phyloP scores from a whole-genome alignment of 2,797 vertebrate genomes.

The Semotilus atromaculatus region DNA sequence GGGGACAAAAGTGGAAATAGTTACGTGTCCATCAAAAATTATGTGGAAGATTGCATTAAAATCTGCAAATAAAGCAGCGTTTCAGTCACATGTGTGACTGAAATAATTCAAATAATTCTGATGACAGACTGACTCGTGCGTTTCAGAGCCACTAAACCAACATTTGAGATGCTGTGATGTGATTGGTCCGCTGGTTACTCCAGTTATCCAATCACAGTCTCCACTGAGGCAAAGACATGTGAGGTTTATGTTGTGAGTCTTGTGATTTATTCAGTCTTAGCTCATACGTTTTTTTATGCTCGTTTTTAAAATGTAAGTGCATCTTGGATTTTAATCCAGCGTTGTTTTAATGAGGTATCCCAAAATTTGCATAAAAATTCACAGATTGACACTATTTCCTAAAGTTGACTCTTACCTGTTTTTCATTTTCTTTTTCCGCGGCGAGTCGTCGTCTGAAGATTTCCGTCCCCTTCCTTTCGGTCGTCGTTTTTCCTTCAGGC shows the following conservation, averaged over 20 bases:
- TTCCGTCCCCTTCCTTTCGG: conserved; percentile 88
- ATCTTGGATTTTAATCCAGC: background rate
- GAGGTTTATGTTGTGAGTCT: background rate
- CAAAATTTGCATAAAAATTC: too few species aligned
- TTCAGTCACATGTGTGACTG: background rate
- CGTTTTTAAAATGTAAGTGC: too few species aligned
- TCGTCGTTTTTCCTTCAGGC: conserved; percentile 88
- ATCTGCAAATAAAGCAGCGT: background rate
- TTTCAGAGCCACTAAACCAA: background rate
- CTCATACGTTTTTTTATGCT: background rate
- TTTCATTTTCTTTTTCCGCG: conserved; percentile 93
- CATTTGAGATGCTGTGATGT: background rate
- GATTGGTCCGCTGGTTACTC: background rate
- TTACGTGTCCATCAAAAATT: background rate
- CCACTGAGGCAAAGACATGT: background rate
- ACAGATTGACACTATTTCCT: background rate
- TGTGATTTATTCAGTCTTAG: background rate
- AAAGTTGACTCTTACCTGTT: conserved; percentile 78
- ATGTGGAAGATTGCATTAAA: background rate
- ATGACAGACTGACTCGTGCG: background rate
- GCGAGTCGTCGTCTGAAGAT: conserved; percentile 92
- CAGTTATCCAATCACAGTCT: background rate
- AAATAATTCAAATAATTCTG: background rate
- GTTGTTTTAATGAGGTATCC: background rate
- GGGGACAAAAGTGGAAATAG: background rate